These are phyloP conservation scores for Loris lydekkerianus DNA, from an alignment of 2,797 vertebrate genomes.

Conservation along the genomic window DNA sequence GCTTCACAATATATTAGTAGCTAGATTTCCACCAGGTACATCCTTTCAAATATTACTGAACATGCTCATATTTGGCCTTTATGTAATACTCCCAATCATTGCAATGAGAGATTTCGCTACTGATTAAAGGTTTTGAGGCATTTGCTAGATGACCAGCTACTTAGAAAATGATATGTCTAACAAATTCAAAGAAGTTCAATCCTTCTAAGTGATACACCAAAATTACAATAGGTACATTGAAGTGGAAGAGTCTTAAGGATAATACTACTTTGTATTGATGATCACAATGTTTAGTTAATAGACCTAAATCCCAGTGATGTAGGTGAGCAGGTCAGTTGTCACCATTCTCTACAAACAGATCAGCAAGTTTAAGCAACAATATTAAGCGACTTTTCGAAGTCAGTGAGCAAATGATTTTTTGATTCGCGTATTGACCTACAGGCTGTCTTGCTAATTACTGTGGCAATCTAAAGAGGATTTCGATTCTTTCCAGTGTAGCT, in stretches of 20 bases:
- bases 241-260: conserved; percentile 65
- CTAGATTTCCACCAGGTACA: conserved; percentile 44
- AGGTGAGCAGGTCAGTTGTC: conserved; percentile 38
- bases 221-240: conserved; percentile 38
- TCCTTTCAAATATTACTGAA: conserved; percentile 67
- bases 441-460: conserved; percentile 13
- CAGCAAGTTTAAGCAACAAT: conserved; percentile 36
- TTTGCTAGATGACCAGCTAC: conserved; percentile 6
- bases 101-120: not conserved
- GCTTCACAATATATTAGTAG: conserved; percentile 63
- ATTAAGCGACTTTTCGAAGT: conserved; percentile 59
- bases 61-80: conserved; percentile 54
- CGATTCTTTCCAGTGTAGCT: conserved; percentile 62
- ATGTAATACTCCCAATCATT: conserved; percentile 41
- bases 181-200: conserved; percentile 31
- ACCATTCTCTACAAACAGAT: conserved; percentile 47
- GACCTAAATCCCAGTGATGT: not conserved
- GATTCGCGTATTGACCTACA: conserved; percentile 14
- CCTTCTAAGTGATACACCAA: conserved; percentile 47
- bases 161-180: conserved; percentile 51
- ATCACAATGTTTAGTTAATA: conserved; percentile 42
- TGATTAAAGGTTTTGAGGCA: conserved; percentile 23
- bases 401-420: conserved; percentile 27
- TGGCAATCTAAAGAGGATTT: conserved; percentile 12
- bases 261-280: conserved; percentile 49